These are phyloP conservation scores for Thunnus maccoyii DNA, from an alignment of 2,113 vertebrate species.

Conservation along the genomic window DNA sequence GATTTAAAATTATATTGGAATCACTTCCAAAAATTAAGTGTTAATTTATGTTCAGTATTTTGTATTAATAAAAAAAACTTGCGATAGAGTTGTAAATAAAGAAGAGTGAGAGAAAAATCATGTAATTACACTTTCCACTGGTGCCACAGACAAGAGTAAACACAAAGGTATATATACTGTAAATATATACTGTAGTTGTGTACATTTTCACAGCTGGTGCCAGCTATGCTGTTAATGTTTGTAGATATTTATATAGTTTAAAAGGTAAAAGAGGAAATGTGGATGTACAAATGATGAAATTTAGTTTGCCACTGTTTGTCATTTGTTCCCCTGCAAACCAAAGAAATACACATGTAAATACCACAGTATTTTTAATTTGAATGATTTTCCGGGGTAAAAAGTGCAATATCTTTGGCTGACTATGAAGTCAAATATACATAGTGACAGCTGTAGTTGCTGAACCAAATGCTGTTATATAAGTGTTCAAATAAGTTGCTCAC, in stretches of 20 bases:
- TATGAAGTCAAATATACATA: too few species aligned
- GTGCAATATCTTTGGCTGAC: too few species aligned
- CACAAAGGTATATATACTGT: not conserved
- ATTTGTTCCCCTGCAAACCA: not conserved
- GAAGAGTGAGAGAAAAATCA: too few species aligned
- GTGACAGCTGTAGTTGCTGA: not conserved
- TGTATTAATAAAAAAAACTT: too few species aligned
- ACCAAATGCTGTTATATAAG: too few species aligned
- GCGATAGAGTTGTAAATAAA: not conserved
- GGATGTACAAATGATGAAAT: not conserved
- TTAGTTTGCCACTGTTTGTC: not conserved
- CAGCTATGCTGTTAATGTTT: not conserved
- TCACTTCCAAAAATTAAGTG: too few species aligned
- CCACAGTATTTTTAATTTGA: not conserved
- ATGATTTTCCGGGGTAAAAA: too few species aligned
- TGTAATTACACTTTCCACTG: too few species aligned
- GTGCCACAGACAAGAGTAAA: not conserved
- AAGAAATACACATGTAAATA: not conserved
- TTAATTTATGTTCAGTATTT: too few species aligned
- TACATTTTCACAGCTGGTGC: not conserved
- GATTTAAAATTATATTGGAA: too few species aligned
- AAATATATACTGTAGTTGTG: not conserved
- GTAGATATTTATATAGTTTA: not conserved
- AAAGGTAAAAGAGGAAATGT: not conserved
- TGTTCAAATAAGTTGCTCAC: too few species aligned